Base-by-base conservation (phyloP, 2,797 vertebrate species). In the Benthosema pterotum region DNA sequence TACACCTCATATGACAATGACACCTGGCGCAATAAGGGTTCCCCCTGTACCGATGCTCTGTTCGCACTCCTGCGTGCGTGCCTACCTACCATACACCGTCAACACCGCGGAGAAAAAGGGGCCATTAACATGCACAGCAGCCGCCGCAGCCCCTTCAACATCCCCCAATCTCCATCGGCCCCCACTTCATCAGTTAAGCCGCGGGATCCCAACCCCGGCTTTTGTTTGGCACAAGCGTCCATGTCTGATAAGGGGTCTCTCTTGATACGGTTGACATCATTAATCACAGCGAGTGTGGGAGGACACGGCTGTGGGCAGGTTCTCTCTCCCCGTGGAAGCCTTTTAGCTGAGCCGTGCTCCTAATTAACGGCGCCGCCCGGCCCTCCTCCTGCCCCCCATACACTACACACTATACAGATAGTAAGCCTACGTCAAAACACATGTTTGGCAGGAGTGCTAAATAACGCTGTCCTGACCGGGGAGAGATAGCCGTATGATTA, bases 141-240 rank as follows among this genome's bases (percentile, higher is more conserved):
- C 74, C 72, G 32, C 69, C 59, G n/a, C 59, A 1, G 62, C 74
- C 71, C 57, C 58, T 66, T 74, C 22, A 28, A 76, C 78, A 68
- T 79, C 68, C 25, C 9, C 57, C 15, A 15, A 15, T 15, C 42
- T 16, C 32, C 63, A 60, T 18, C 47, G 55, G 78, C 77, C 82
- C 82, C 68, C 76, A 82, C 82, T 87, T 86, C 81, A 85, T 86
- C 86, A 88, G 83, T 89, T 87, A 83, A 86, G 83, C 80, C 79
- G 67, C 63, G 25, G 78, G 83, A 75, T 78, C 48, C 84, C 87
- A 81, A 85, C 85, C 83, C 82, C 48, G 68, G 75, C 82, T 86
- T n/a, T 82, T 88, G 83, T 88, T 87, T 83, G 70, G 81, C 68
- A 75, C 83, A 79, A 87, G 79, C 71, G 52, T 82, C 82, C 79